These are phyloP conservation scores for Pollenia griseotomentosa DNA, from an alignment of 2,888 invertebrate genomes.

Conservation along the genomic window DNA sequence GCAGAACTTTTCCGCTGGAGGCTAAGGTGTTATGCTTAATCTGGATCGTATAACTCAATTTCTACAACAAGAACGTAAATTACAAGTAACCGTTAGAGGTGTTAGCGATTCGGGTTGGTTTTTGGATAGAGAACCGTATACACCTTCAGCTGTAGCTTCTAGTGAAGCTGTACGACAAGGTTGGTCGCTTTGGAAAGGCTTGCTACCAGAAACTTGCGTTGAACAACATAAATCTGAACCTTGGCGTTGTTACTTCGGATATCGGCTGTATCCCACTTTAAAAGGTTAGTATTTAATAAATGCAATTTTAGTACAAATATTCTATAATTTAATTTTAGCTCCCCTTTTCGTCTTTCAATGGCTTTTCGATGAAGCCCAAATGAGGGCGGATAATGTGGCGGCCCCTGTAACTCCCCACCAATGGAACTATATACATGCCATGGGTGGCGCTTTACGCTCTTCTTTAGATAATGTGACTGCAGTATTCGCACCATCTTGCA, in stretches of 20 bases:
- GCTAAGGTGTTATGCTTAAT: constrained; percentile 96
- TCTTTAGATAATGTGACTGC: constrained; percentile 94
- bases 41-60: constrained; percentile 91
- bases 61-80: constrained; percentile 86
- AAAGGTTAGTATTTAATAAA: constrained; percentile 86
- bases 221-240: constrained; percentile 89
- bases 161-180: constrained; percentile 89
- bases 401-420: constrained; percentile 94
- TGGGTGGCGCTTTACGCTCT: constrained; percentile 92
- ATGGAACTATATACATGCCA: constrained; percentile 96
- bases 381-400: constrained; percentile 96
- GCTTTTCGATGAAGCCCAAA: constrained; percentile 97
- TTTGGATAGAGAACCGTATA: constrained; percentile 92
- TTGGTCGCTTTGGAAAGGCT: constrained; percentile 91
- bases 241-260: constrained; percentile 97
- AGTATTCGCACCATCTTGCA: constrained; percentile 96
- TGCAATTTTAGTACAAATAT: neutral
- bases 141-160: constrained; percentile 87
- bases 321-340: constrained; percentile 84
- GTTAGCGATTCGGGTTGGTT: constrained; percentile 98
- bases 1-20: constrained; percentile 95
- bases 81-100: constrained; percentile 90
- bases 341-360: constrained; percentile 97
- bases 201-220: constrained; percentile 91
- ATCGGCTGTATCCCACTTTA: constrained; percentile 93